phyloP scores from a whole-genome alignment of 2,797 vertebrate species.

The Poeciliopsis paucimaculata region DNA sequence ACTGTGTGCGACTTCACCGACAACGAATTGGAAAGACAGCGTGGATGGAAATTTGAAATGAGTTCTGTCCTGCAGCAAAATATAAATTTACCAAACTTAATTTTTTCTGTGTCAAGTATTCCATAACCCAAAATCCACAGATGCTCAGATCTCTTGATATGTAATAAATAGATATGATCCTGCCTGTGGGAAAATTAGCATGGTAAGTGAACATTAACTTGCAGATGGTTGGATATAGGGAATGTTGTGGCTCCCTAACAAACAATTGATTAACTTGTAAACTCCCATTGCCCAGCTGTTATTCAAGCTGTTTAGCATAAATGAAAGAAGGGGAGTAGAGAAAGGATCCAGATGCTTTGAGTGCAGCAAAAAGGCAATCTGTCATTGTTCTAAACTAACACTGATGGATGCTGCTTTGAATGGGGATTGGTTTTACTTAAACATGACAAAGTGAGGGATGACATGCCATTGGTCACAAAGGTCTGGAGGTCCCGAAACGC shows the following conservation, averaged over 20 bases:
- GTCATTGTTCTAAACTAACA: constrained; percentile 85
- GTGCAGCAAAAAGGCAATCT: constrained; percentile 81
- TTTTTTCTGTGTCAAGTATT: constrained; percentile 36
- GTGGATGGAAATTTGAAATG: neutral
- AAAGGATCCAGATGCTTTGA: constrained; percentile 86
- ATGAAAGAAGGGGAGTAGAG: constrained; percentile 77
- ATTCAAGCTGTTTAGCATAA: constrained; percentile 85
- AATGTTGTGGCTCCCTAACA: constrained; percentile 75
- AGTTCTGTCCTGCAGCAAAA: neutral
- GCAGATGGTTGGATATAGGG: constrained; percentile 80
- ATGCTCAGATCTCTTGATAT: constrained; percentile 52
- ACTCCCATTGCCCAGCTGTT: constrained; percentile 86
- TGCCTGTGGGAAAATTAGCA: constrained; percentile 79
- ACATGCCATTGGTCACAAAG: constrained; percentile 84
- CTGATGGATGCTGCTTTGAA: constrained; percentile 90
- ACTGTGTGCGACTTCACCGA: constrained; percentile 43
- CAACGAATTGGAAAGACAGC: constrained; percentile 18
- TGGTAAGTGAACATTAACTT: constrained; percentile 82
- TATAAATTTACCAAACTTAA: constrained; percentile 23
- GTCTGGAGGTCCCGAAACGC: constrained; percentile 76
- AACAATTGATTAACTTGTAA: constrained; percentile 88
- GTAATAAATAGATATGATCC: constrained; percentile 71
- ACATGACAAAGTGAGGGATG: constrained; percentile 91
- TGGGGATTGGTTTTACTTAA: constrained; percentile 92
- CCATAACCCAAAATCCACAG: constrained; percentile 39